Evolutionary conservation across 2,888 invertebrate species (phyloP).

Genomic region (Drosophila maculinotata): DNA sequence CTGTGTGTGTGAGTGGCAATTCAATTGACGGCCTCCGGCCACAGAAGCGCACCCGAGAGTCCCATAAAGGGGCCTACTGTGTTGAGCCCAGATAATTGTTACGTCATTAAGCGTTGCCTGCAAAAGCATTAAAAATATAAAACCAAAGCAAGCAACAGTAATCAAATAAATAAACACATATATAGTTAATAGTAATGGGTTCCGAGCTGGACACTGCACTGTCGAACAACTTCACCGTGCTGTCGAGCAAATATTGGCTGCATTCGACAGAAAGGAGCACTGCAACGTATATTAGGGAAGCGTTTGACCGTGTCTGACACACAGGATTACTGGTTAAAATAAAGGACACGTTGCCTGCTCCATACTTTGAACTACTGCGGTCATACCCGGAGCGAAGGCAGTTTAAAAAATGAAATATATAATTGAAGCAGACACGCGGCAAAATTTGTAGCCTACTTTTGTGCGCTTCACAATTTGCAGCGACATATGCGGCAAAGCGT

Average conservation of each 20-base stretch:
- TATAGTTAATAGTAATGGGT: slow-evolving; percentile 33
- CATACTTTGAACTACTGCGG: too few relatives aligned
- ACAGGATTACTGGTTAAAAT: too few relatives aligned
- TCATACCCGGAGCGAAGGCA: too few relatives aligned
- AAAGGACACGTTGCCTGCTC: too few relatives aligned
- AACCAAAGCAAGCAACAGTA: slow-evolving; percentile 10
- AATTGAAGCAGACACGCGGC: slow-evolving; percentile 7
- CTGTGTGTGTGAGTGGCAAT: slow-evolving; percentile 48
- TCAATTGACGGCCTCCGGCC: slow-evolving; percentile 71
- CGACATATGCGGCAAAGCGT: slow-evolving; percentile 78
- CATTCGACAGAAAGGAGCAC: too few relatives aligned
- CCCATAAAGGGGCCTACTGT: slow-evolving; percentile 65
- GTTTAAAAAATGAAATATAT: slow-evolving; percentile 37
- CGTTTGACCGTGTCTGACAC: too few relatives aligned
- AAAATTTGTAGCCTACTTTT: slow-evolving; percentile 53
- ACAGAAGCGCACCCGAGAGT: slow-evolving; percentile 74
- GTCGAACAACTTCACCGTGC: too few relatives aligned
- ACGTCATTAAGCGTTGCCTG: slow-evolving; percentile 74
- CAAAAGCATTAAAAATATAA: slow-evolving; percentile 46
- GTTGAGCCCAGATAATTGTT: slow-evolving; percentile 76
- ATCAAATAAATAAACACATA: slow-evolving; percentile 48
- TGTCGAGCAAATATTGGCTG: too few relatives aligned
- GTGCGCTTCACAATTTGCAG: slow-evolving; percentile 62
- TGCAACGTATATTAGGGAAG: too few relatives aligned
- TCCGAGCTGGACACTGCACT: too few relatives aligned